phyloP scores from a whole-genome alignment of 1,140 invertebrate genomes.

The Procambarus virginalis region DNA sequence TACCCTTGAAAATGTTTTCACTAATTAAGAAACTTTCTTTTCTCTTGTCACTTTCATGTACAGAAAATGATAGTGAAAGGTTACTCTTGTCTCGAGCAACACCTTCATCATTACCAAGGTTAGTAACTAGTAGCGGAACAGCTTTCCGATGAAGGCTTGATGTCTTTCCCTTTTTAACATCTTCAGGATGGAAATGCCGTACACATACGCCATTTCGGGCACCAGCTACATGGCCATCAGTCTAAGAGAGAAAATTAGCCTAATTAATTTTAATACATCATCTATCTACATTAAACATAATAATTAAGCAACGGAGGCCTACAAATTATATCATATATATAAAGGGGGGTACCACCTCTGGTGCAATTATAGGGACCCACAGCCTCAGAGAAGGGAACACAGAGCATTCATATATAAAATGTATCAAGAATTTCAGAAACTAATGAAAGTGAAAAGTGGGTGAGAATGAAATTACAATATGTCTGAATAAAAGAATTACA shows the following conservation, averaged over 20 bases:
- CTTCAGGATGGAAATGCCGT: slow-evolving; percentile 27
- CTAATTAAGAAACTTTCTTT: neutral
- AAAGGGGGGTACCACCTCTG: no score
- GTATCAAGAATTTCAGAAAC: no score
- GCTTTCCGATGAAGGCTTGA: slow-evolving; percentile 20
- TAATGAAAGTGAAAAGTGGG: no score
- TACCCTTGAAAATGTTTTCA: neutral
- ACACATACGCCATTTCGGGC: slow-evolving; percentile 23
- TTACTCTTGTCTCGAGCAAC: neutral
- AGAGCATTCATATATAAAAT: no score
- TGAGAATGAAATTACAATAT: no score
- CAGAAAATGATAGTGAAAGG: neutral
- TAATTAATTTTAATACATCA: no score
- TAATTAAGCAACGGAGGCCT: no score
- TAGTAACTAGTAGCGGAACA: neutral
- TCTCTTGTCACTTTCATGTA: neutral
- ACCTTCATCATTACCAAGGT: neutral
- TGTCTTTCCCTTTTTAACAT: slow-evolving; percentile 34
- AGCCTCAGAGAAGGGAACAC: no score
- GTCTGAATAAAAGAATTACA: no score
- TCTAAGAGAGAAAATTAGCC: neutral
- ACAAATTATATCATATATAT: no score
- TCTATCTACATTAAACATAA: no score
- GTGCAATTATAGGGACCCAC: no score
- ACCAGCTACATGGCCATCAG: neutral